These are phyloP conservation scores for Bucco capensis DNA, from an alignment of 2,113 vertebrate genomes.

Conservation along the genomic window DNA sequence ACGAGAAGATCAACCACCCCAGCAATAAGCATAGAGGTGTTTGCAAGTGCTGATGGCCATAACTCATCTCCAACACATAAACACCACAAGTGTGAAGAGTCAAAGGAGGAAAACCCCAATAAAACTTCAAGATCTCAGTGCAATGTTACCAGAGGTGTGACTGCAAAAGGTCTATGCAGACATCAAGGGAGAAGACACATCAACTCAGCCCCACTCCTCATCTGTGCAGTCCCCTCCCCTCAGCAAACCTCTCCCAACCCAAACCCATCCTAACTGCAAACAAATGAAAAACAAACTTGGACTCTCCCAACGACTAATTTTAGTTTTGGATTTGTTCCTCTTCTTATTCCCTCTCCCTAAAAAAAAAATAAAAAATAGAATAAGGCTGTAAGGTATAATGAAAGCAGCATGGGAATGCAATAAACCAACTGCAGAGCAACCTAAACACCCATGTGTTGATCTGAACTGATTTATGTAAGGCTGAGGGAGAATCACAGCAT, in stretches of 20 bases:
- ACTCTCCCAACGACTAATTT: conserved; percentile 20
- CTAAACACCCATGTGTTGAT: background rate
- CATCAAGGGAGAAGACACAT: background rate
- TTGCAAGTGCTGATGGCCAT: background rate
- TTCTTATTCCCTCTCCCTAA: background rate
- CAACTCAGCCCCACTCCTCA: background rate
- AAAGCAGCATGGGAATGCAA: conserved; percentile 51
- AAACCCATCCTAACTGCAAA: background rate
- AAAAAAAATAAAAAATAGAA: background rate
- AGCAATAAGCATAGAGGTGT: background rate
- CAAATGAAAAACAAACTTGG: conserved; percentile 18
- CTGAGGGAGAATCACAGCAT: background rate
- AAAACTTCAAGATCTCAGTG: background rate
- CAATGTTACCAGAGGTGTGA: accelerated
- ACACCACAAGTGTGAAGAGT: background rate
- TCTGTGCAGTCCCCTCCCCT: background rate
- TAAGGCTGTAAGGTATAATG: conserved; percentile 44
- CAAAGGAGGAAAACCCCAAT: background rate
- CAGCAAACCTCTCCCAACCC: background rate
- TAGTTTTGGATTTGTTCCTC: conserved; percentile 24
- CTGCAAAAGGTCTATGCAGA: accelerated
- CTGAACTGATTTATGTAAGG: background rate
- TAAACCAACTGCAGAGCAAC: conserved; percentile 24
- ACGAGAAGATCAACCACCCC: background rate
- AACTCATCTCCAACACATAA: background rate